Conservation (phyloP, 2,797 vertebrate species). For the Malacoraja senta region DNA sequence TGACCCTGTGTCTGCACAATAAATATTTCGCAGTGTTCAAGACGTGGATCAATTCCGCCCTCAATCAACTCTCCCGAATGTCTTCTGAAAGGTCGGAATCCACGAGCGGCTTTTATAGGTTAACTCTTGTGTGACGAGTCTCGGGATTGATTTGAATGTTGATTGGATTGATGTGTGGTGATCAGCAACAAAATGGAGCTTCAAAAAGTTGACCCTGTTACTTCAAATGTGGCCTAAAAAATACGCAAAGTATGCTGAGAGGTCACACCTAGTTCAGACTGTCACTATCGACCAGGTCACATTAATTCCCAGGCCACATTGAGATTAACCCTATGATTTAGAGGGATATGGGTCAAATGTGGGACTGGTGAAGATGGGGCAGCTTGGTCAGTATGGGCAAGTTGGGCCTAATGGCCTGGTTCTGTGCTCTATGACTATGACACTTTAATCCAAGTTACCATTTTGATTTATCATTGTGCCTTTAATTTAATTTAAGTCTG, state of each 20-base stretch:
- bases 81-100: background rate
- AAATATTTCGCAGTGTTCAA: slow-evolving; percentile 18
- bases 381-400: too few relatives aligned
- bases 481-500: background rate
- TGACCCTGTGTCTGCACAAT: background rate
- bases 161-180: background rate
- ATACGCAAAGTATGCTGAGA: background rate
- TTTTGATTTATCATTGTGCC: background rate
- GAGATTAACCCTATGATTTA: background rate
- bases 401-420: too few relatives aligned
- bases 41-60: background rate
- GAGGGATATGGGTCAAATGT: too few relatives aligned
- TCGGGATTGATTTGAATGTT: background rate
- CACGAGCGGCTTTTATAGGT: background rate
- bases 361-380: too few relatives aligned
- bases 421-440: too few relatives aligned
- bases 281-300: background rate
- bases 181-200: background rate
- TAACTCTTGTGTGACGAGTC: background rate
- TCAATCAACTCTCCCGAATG: background rate
- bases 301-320: background rate
- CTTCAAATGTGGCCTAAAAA: background rate
- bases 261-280: background rate
- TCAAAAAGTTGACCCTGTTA: background rate
- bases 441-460: background rate